Evolutionary conservation across 2,888 invertebrate species (phyloP).

Genomic region (Stegophylla sp.): DNA sequence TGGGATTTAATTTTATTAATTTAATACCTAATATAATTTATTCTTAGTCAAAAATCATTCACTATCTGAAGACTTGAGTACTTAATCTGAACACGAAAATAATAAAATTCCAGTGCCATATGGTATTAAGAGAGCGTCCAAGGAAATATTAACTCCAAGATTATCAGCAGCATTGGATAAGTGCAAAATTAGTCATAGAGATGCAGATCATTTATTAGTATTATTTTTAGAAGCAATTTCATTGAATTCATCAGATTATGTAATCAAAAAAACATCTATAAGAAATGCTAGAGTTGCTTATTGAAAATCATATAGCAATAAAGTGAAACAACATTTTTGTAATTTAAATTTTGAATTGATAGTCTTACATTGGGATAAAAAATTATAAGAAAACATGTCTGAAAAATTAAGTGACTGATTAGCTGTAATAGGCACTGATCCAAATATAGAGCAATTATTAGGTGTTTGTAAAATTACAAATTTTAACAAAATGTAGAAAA

Average conservation of each 20-base stretch:
- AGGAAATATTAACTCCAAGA: constrained; percentile 4
- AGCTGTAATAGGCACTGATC: too few relatives aligned
- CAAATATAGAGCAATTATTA: too few relatives aligned
- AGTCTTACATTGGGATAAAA: constrained; percentile 37
- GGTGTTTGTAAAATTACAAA: too few relatives aligned
- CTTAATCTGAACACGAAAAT: too few relatives aligned
- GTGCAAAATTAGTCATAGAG: constrained; percentile 26
- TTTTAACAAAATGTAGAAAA: too few relatives aligned
- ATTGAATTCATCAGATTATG: not conserved
- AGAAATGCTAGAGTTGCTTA: not conserved
- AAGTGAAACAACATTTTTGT: constrained; percentile 12
- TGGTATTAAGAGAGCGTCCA: too few relatives aligned
- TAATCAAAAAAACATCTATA: constrained; percentile 15
- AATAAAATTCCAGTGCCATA: too few relatives aligned
- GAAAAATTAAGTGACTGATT: too few relatives aligned
- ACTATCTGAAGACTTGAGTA: too few relatives aligned
- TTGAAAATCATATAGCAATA: not conserved
- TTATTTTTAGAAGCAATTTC: not conserved
- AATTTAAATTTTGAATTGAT: not conserved
- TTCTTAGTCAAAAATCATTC: too few relatives aligned
- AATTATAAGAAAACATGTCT: not conserved
- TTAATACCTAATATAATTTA: too few relatives aligned
- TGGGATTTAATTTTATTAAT: not conserved
- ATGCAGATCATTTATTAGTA: constrained; percentile 19
- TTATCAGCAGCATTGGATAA: constrained; percentile 46